phyloP scores from a whole-genome alignment of 1,140 invertebrate genomes.

The Rhynchophorus ferrugineus region DNA sequence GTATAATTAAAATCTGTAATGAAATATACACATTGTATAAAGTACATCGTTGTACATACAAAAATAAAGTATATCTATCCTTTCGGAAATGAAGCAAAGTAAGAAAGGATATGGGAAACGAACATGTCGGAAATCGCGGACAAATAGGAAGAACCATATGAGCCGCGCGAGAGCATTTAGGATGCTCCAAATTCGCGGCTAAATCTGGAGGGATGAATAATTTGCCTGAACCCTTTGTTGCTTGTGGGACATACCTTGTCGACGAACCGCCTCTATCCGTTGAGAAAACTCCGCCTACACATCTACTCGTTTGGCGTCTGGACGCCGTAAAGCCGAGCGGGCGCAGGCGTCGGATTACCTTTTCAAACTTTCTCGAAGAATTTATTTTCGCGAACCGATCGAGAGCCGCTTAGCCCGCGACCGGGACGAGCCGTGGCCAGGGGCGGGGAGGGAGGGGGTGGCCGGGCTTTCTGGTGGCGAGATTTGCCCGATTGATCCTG shows the following conservation, averaged over 20 bases:
- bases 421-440: neutral
- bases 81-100: too few species aligned
- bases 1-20: too few species aligned
- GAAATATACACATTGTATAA: too few species aligned
- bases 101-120: neutral
- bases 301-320: conserved; percentile 36
- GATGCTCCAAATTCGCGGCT: neutral
- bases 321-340: conserved; percentile 23
- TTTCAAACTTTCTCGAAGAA: conserved; percentile 32
- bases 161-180: conserved; percentile 9
- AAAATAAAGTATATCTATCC: too few species aligned
- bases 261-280: conserved; percentile 33
- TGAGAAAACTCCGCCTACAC: conserved; percentile 34
- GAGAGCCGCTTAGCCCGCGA: conserved; percentile 5
- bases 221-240: conserved; percentile 37
- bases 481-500: conserved; percentile 25
- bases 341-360: conserved; percentile 31
- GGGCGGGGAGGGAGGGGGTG: neutral
- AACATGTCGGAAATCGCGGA: conserved; percentile 4
- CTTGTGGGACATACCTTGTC: conserved; percentile 36
- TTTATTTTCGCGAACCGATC: conserved; percentile 23
- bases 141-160: conserved; percentile 15
- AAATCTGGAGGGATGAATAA: conserved; percentile 40
- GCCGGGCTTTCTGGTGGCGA: neutral
- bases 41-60: too few species aligned